Percentiles rank a stretch among this genome's conserved stretches.
phyloP scores from a whole-genome alignment of 2,113 vertebrate species.

The Eolophus roseicapilla region DNA sequence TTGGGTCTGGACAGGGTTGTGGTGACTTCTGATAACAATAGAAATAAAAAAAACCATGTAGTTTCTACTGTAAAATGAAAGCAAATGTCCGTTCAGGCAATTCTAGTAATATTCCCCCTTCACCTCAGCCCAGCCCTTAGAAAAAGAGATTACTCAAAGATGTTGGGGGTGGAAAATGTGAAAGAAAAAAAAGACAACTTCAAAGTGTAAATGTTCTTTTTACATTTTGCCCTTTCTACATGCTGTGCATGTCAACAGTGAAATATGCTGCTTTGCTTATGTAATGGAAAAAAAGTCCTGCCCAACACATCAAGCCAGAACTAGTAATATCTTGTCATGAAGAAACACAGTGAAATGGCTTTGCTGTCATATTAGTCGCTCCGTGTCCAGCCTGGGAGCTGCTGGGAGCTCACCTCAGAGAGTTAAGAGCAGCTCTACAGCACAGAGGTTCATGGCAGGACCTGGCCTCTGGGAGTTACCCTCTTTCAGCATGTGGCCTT shows the following conservation, averaged over 20 bases:
- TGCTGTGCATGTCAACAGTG: neutral
- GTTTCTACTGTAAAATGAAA: neutral
- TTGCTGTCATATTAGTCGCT: neutral
- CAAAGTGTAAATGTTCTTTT: neutral
- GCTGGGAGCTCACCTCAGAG: neutral
- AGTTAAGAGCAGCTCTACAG: neutral
- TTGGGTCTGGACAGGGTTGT: neutral
- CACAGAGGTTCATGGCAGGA: neutral
- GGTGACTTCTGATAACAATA: neutral
- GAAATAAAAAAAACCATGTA: neutral
- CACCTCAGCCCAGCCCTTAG: neutral
- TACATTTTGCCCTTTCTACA: neutral
- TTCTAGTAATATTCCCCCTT: neutral
- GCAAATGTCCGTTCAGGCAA: neutral
- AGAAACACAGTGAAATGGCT: neutral
- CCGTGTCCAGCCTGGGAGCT: neutral
- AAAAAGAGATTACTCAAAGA: neutral
- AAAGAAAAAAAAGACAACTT: neutral
- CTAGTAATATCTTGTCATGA: neutral
- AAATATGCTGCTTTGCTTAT: neutral
- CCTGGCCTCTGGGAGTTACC: neutral
- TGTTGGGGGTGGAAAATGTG: neutral
- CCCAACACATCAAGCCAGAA: neutral
- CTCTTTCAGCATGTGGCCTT: neutral
- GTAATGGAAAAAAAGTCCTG: neutral